Percentiles rank a stretch among this genome's conserved stretches.
These are phyloP conservation scores for Listronotus bonariensis DNA, from an alignment of 1,140 invertebrate species.

Conservation along the genomic window DNA sequence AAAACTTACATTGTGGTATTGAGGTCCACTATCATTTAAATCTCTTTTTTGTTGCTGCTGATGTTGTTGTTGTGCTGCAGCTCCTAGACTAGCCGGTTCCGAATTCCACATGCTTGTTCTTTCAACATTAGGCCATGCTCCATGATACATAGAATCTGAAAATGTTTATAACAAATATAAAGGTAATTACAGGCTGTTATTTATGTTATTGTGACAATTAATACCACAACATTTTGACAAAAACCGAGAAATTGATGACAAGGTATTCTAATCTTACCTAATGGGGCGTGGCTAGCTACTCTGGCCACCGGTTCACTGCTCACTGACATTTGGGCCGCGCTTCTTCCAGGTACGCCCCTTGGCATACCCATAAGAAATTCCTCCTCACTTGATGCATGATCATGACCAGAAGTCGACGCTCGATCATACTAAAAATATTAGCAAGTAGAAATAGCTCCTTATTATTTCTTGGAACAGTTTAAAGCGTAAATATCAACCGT, in stretches of 20 bases:
- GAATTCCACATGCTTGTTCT: conserved; percentile 60
- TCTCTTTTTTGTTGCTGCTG: conserved; percentile 26
- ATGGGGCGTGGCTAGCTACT: conserved; percentile 4
- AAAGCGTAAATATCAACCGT: too few relatives aligned
- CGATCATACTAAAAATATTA: conserved; percentile 30
- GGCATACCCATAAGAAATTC: conserved; percentile 42
- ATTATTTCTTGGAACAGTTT: too few relatives aligned
- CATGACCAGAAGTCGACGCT: conserved; percentile 12
- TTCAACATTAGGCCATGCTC: conserved; percentile 70
- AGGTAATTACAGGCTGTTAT: too few relatives aligned
- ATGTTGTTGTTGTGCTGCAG: background rate
- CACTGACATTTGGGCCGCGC: conserved; percentile 51
- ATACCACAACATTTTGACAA: too few relatives aligned
- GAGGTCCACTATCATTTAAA: background rate
- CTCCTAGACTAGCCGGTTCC: conserved; percentile 56
- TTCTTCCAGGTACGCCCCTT: conserved; percentile 38
- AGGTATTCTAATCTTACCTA: conserved; percentile 4
- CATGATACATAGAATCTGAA: conserved; percentile 64
- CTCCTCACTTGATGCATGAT: conserved; percentile 51
- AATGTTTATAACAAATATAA: background rate
- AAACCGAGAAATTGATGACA: too few relatives aligned
- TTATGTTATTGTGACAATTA: too few relatives aligned
- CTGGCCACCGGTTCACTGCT: conserved; percentile 51
- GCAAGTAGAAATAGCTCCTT: too few relatives aligned
- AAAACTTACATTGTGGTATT: conserved; percentile 15